Conservation (phyloP, 2,113 vertebrate genomes). For the Aplodontia rufa region DNA sequence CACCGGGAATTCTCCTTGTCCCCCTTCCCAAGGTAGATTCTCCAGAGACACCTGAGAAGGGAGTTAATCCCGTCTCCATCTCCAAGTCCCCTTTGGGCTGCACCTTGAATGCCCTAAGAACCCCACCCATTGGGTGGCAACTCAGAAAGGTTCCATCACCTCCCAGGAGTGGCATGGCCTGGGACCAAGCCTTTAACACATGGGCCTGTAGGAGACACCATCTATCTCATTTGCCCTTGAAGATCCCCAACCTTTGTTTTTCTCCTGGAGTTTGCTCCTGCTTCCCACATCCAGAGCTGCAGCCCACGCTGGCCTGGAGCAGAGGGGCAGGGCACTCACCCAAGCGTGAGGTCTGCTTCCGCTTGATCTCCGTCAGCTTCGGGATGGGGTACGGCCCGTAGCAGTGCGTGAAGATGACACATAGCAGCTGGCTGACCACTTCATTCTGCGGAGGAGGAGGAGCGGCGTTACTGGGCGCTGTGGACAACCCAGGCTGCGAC, state of each 20-base stretch:
- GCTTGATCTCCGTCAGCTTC: constrained; percentile 97
- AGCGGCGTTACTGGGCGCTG: fast-evolving
- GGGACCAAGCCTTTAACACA: not conserved
- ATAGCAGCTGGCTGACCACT: constrained; percentile 97
- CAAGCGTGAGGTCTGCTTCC: constrained; percentile 94
- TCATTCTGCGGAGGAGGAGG: constrained; percentile 89
- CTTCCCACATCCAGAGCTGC: not conserved
- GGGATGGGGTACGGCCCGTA: constrained; percentile 98
- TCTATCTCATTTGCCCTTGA: too few species aligned
- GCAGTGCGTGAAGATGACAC: constrained; percentile 97
- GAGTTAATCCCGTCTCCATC: not conserved
- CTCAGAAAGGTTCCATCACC: not conserved
- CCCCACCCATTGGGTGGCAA: too few species aligned
- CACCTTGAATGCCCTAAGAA: not conserved
- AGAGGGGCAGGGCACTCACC: constrained; percentile 87
- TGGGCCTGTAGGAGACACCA: not conserved
- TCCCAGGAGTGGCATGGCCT: not conserved
- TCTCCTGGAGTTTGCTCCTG: fast-evolving
- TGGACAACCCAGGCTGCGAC: not conserved
- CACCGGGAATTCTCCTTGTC: not conserved
- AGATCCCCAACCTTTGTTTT: not conserved
- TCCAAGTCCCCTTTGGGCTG: not conserved
- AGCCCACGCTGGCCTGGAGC: fast-evolving
- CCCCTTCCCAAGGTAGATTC: not conserved
- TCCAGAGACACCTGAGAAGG: not conserved